Percentiles rank a stretch among this genome's conserved stretches.
Evolutionary conservation across 1,140 invertebrate species (phyloP).

Genomic region (Macrobrachium nipponense): DNA sequence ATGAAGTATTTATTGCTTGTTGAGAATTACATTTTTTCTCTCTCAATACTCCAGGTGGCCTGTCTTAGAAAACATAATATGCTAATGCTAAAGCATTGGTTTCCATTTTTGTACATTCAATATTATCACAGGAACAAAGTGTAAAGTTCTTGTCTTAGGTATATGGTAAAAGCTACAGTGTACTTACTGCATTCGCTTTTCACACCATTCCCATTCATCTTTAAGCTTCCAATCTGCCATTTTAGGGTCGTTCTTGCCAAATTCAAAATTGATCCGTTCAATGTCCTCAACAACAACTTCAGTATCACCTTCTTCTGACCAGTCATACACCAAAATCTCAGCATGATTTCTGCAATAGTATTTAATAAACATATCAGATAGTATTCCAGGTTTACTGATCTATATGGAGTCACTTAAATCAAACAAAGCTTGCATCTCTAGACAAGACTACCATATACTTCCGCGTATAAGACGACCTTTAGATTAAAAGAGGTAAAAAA

Average conservation of each 20-base stretch:
- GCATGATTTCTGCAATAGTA: constrained; percentile 72
- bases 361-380: constrained; percentile 3
- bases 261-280: constrained; percentile 83
- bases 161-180: not conserved
- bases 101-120: not conserved
- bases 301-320: constrained; percentile 82
- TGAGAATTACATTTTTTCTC: too few relatives aligned
- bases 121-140: not conserved
- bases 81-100: too few relatives aligned
- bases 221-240: constrained; percentile 81
- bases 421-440: too few relatives aligned
- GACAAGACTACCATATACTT: too few relatives aligned
- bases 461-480: too few relatives aligned
- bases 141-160: not conserved
- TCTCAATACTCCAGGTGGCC: too few relatives aligned
- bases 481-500: too few relatives aligned
- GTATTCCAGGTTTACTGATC: not conserved
- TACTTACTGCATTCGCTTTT: constrained; percentile 71
- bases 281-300: constrained; percentile 88
- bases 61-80: too few relatives aligned
- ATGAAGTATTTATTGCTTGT: too few relatives aligned
- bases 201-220: constrained; percentile 75
- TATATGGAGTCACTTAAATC: not conserved
- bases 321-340: constrained; percentile 88
- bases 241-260: constrained; percentile 69